These are phyloP conservation scores for Alcis repandata DNA, from an alignment of 2,888 invertebrate genomes.

Conservation along the genomic window DNA sequence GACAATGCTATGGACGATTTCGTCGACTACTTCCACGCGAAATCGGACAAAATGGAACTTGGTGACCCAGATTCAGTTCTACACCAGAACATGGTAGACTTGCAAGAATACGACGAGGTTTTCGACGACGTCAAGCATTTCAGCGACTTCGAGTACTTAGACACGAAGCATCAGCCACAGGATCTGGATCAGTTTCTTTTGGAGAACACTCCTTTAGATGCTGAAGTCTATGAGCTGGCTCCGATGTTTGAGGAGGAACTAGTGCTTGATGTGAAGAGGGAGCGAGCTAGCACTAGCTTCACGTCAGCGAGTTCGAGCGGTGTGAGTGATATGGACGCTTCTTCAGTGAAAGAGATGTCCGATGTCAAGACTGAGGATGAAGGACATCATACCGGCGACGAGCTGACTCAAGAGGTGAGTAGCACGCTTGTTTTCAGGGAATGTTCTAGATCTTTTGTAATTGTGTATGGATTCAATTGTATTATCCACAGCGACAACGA, in stretches of 20 bases:
- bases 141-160: constrained; percentile 75
- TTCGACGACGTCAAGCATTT: constrained; percentile 73
- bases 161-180: constrained; percentile 75
- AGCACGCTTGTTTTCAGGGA: neutral
- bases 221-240: constrained; percentile 72
- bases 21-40: constrained; percentile 75
- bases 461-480: no score
- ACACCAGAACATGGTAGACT: constrained; percentile 87
- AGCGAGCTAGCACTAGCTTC: constrained; percentile 83
- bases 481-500: no score
- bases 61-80: constrained; percentile 80
- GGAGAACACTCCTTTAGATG: constrained; percentile 78
- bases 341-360: constrained; percentile 66
- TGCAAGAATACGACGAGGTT: constrained; percentile 83
- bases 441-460: no score
- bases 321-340: constrained; percentile 80
- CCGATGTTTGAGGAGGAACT: constrained; percentile 79
- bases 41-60: constrained; percentile 69
- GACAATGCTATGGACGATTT: constrained; percentile 80
- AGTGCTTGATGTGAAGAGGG: constrained; percentile 77
- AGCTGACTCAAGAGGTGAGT: constrained; percentile 84
- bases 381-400: constrained; percentile 80
- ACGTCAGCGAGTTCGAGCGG: constrained; percentile 83
- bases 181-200: constrained; percentile 77
- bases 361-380: constrained; percentile 81